Percentiles rank a stretch among this genome's conserved stretches.
phyloP scores from a whole-genome alignment of 2,888 invertebrate species.

The Drosophila mulleri region DNA sequence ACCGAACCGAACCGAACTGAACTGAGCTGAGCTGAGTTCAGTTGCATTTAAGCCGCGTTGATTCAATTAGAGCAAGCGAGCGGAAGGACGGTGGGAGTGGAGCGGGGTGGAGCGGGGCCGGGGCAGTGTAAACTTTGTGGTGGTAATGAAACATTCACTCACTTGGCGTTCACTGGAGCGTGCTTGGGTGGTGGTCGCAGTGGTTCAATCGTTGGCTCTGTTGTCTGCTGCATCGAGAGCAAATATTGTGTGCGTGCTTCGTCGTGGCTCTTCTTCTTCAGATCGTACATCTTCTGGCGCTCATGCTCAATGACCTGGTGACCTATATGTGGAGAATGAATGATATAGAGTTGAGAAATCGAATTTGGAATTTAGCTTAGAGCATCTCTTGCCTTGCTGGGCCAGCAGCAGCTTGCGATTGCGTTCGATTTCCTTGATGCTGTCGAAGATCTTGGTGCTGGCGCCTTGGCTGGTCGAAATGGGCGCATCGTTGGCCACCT shows the following conservation, averaged over 20 bases:
- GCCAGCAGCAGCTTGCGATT: conserved; percentile 94
- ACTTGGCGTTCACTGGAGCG: conserved; percentile 55
- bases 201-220: conserved; percentile 20
- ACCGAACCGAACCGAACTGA: conserved; percentile 1
- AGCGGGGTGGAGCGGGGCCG: too few species aligned
- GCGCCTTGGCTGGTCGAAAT: conserved; percentile 89
- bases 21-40: background rate
- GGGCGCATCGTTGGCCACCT: conserved; percentile 93
- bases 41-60: conserved; percentile 21
- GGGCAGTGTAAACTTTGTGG: background rate
- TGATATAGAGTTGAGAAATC: background rate
- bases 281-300: conserved; percentile 92
- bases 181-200: conserved; percentile 9
- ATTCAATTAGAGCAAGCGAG: conserved; percentile 55
- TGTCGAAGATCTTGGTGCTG: conserved; percentile 92
- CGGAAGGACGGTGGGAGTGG: background rate
- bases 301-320: conserved; percentile 97
- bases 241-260: conserved; percentile 96
- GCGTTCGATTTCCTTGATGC: conserved; percentile 95
- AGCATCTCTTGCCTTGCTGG: conserved; percentile 90
- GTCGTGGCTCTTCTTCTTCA: conserved; percentile 94
- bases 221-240: conserved; percentile 85
- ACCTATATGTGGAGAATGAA: conserved; percentile 86
- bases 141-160: conserved; percentile 42
- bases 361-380: background rate